phyloP scores from a whole-genome alignment of 2,888 invertebrate genomes.

The Drosophila macrothrix region DNA sequence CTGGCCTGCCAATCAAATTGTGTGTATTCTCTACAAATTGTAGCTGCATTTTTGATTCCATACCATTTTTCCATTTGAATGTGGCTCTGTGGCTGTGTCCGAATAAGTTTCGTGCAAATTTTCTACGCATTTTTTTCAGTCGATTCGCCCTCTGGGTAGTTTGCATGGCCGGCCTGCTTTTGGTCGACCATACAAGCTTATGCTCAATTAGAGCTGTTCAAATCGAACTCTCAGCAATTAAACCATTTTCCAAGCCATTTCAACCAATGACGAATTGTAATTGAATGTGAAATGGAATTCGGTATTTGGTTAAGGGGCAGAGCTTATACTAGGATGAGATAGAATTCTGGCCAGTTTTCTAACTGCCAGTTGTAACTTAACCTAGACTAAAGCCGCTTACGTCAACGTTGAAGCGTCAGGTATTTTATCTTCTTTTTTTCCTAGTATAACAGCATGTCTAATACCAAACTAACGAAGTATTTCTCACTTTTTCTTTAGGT shows the following conservation, averaged over 20 bases:
- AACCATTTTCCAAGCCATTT: conserved; percentile 78
- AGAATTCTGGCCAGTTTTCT: conserved; percentile 37
- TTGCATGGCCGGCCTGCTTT: conserved; percentile 3
- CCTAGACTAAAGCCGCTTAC: conserved; percentile 79
- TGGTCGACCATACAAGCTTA: conserved; percentile 36
- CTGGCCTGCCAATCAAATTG: conserved; percentile 77
- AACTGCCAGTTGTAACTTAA: conserved; percentile 63
- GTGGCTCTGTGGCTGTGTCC: conserved; percentile 40
- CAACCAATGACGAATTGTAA: conserved; percentile 59
- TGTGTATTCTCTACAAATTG: conserved; percentile 68
- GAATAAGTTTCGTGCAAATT: conserved; percentile 67
- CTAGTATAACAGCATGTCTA: conserved; percentile 6
- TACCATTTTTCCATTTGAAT: conserved; percentile 48
- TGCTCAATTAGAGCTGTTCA: conserved; percentile 75
- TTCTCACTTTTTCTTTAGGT: conserved; percentile 34
- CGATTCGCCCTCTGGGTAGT: conserved; percentile 33
- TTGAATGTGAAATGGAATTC: conserved; percentile 37
- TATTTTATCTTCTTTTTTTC: conserved; percentile 29
- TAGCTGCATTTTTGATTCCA: conserved; percentile 74
- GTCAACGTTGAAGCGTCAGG: conserved; percentile 56
- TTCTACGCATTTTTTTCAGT: conserved; percentile 63
- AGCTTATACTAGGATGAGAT: conserved; percentile 9
- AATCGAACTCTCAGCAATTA: conserved; percentile 69
- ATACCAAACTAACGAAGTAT: conserved; percentile 54
- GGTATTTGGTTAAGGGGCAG: neutral